Evolutionary conservation across 1,140 invertebrate species (phyloP).

Genomic region (Lasaia peninsularis): DNA sequence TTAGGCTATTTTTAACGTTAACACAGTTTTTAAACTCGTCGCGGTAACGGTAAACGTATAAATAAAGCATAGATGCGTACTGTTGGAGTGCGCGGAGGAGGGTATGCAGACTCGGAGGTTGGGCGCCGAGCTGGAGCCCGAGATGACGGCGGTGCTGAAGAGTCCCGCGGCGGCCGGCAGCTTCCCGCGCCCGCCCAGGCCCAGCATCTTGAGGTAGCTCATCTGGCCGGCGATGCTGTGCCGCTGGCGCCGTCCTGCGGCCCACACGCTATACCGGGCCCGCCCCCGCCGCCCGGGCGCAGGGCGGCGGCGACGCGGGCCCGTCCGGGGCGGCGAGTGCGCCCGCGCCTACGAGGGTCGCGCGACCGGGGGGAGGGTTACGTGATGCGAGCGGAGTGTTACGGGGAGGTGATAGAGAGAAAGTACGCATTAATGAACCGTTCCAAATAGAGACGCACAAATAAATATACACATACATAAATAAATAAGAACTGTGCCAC

Average conservation of each 20-base stretch:
- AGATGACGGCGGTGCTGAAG: slow-evolving; percentile 96
- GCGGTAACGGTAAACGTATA: neutral
- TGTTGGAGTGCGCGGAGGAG: slow-evolving; percentile 82
- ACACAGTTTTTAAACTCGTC: too few relatives aligned
- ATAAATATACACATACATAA: slow-evolving; percentile 33
- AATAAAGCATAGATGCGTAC: slow-evolving; percentile 75
- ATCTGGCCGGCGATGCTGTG: slow-evolving; percentile 96
- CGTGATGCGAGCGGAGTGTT: slow-evolving; percentile 41
- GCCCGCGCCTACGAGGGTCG: slow-evolving; percentile 11
- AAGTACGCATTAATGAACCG: slow-evolving; percentile 41
- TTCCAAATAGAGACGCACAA: slow-evolving; percentile 23
- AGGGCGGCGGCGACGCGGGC: slow-evolving; percentile 17
- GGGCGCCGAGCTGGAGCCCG: slow-evolving; percentile 92
- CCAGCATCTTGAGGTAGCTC: slow-evolving; percentile 93
- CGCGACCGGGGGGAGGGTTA: slow-evolving; percentile 22
- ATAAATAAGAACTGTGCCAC: slow-evolving; percentile 34
- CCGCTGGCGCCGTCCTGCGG: slow-evolving; percentile 87
- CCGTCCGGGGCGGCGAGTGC: slow-evolving; percentile 17
- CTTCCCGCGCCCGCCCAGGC: slow-evolving; percentile 84
- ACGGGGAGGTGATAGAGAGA: slow-evolving; percentile 47
- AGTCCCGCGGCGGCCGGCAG: slow-evolving; percentile 85
- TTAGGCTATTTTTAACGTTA: too few relatives aligned
- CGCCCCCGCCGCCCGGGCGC: slow-evolving; percentile 25
- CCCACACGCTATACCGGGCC: slow-evolving; percentile 71
- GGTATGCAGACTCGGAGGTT: slow-evolving; percentile 92